A percentile compares a stretch with the other conserved stretches of the same genome.
Evolutionary conservation across 35 echinoderm and acorn worm genomes (phyloP).

Genomic region (Heliocidaris erythrogramma): DNA sequence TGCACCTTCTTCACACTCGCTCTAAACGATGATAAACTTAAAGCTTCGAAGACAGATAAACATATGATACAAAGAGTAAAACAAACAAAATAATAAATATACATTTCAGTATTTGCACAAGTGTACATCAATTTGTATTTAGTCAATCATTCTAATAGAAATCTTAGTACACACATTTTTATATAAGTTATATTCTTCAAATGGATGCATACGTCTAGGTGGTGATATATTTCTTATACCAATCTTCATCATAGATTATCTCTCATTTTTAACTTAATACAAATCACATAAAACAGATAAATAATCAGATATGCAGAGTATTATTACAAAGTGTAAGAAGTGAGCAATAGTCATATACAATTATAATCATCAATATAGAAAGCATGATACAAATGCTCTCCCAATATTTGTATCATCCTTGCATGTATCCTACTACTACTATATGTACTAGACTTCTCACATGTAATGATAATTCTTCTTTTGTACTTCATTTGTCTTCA

Average conservation of each 20-base stretch:
- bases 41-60: not conserved
- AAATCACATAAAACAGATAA: conserved; percentile 12
- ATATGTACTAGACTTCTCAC: not conserved
- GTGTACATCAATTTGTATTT: not conserved
- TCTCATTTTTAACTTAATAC: not conserved
- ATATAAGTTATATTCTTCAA: not conserved
- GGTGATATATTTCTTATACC: not conserved
- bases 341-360: not conserved
- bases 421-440: not conserved
- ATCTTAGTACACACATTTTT: not conserved
- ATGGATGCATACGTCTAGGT: not conserved
- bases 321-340: not conserved
- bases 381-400: not conserved
- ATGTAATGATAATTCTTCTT: not conserved
- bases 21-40: not conserved
- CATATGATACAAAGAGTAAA: not conserved
- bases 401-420: not conserved
- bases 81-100: not conserved
- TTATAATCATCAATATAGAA: not conserved
- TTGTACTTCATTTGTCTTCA: not conserved
- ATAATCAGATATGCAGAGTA: not conserved
- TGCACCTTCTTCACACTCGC: not conserved
- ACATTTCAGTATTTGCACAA: not conserved
- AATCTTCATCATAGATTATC: not conserved
- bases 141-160: not conserved